Evolutionary conservation across 2,113 vertebrate genomes (phyloP), one percentile per base, ranked within the genome.

Genomic region (Pangasianodon hypophthalmus): DNA sequence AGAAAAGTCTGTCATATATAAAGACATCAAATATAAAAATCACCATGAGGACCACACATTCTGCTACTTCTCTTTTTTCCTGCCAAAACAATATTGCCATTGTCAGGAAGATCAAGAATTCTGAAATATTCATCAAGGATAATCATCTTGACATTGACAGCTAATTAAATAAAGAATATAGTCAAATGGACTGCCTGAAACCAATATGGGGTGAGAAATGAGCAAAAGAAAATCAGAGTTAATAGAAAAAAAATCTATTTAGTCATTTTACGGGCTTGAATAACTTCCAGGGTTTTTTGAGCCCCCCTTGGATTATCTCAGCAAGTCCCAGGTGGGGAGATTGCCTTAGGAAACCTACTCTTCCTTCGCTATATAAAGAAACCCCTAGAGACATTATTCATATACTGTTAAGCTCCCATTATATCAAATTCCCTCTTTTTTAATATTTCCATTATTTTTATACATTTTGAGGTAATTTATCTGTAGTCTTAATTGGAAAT

Each of bases 201-300:
- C 94, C 94, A 93, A 92, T 88, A 88, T 88, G 84, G 92, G 91
- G 88, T 86, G 90, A 93, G 95, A 95, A 94, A 93, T 91, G 94
- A 96, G 93, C 94, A 95, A 95, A 93, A 92, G 85, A 79, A 93
- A 92, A 95, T 92, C 92, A 96, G 94, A 85, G 95, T 94, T 96
- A 96, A 96, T 96, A 96, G 95, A 96, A 96, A 96, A 95, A 92
- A 96, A 96, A 96, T 96, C 95, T 96, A 96, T 96, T 96, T 96
- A 96, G 95, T 94, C 93, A 84, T 95, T 95, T 96, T 95, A 95
- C 92, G 94, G 93, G 95, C 95, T 95, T 96, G 96, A 96, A 96
- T 96, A 96, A 96, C 96, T 96, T 96, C 94, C 95, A 96, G 96
- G 95, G 94, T 94, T 96, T 96, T 90, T 92, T 90, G 81, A 94